Percentiles rank a stretch among this genome's conserved stretches.
phyloP scores from a whole-genome alignment of 1,140 invertebrate species.

The Patella vulgata region DNA sequence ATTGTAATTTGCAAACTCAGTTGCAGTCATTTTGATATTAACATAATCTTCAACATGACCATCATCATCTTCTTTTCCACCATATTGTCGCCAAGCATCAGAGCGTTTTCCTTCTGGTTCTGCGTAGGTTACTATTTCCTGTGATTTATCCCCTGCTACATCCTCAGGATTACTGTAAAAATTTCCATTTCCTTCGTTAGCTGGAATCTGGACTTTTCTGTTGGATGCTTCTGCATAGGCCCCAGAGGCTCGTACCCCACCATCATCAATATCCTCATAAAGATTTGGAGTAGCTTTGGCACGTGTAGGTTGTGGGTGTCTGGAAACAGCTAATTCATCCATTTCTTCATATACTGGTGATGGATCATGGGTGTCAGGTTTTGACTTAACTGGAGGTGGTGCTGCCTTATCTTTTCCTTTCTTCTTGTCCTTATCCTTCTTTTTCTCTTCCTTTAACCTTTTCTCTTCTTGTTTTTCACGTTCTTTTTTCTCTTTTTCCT shows the following conservation, averaged over 20 bases:
- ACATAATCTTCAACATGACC: conserved; percentile 19
- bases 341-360: too few species aligned
- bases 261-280: neutral
- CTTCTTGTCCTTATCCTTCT: conserved; percentile 10
- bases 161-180: neutral
- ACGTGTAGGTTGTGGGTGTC: too few species aligned
- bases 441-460: conserved; percentile 7
- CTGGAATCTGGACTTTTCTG: neutral
- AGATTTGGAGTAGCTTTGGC: neutral
- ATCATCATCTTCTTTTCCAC: conserved; percentile 1
- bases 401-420: neutral
- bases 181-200: neutral
- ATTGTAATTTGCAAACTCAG: too few species aligned
- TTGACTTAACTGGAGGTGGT: too few species aligned
- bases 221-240: neutral
- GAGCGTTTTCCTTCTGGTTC: conserved; percentile 7
- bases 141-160: neutral
- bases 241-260: neutral
- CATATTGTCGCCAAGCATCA: conserved; percentile 17
- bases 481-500: conserved; percentile 3
- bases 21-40: conserved; percentile 18
- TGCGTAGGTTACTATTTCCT: conserved; percentile 5
- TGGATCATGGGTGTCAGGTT: too few species aligned
- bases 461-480: conserved; percentile 10
- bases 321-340: too few species aligned